These are phyloP conservation scores for Lamellibrachia luymesi DNA, from an alignment of 1,140 invertebrate genomes.

Conservation along the genomic window DNA sequence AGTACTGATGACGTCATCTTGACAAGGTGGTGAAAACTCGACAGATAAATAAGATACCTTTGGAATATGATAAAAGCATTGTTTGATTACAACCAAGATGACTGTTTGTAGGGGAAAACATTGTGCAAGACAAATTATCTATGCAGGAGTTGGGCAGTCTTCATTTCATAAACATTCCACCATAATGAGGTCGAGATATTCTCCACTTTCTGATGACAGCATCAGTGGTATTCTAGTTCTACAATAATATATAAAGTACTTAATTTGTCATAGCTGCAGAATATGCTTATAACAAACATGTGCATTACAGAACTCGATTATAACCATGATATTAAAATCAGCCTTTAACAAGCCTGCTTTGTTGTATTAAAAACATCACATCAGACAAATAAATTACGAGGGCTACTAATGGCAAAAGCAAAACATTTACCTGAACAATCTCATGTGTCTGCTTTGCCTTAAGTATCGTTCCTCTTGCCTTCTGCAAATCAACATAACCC, in stretches of 20 bases:
- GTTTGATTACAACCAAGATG: no score
- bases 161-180: neutral
- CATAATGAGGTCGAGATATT: neutral
- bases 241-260: neutral
- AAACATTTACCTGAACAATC: neutral
- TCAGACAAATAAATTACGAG: neutral
- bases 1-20: no score
- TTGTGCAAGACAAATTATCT: neutral
- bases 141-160: neutral
- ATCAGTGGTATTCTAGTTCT: neutral
- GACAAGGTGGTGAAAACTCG: no score
- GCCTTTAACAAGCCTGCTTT: neutral
- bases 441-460: constrained; percentile 14
- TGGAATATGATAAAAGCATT: no score
- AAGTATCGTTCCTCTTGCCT: constrained; percentile 2
- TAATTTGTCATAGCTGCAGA: no score
- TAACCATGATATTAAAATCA: no score
- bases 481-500: constrained; percentile 9
- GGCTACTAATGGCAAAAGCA: neutral
- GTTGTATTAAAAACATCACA: neutral
- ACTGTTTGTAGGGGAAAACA: neutral
- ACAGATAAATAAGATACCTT: no score
- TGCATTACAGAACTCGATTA: no score
- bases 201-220: neutral
- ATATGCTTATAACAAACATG: no score